These are phyloP conservation scores for Pseudomugil gertrudae DNA, from an alignment of 2,797 vertebrate species.

Conservation along the genomic window DNA sequence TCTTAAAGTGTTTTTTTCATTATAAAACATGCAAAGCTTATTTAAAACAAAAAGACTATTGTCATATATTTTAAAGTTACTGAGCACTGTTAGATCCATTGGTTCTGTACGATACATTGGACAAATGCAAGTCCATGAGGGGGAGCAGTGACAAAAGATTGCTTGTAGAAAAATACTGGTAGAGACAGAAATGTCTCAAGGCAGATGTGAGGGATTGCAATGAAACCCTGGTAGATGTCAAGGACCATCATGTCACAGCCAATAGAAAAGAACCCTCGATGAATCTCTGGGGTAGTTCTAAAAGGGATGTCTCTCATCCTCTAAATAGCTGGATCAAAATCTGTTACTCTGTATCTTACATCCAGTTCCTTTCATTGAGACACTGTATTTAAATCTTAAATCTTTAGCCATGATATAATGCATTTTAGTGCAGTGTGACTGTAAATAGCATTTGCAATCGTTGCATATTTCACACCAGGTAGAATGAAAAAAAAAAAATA, in stretches of 20 bases:
- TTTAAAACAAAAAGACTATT: constrained; percentile 21
- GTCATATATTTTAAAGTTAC: too few relatives aligned
- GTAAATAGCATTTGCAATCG: neutral
- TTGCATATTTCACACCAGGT: neutral
- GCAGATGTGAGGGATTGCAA: constrained; percentile 55
- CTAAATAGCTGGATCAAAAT: neutral
- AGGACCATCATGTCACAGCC: constrained; percentile 44
- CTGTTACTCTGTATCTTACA: neutral
- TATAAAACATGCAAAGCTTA: constrained; percentile 32
- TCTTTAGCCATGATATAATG: neutral
- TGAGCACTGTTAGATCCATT: too few relatives aligned
- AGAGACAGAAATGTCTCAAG: constrained; percentile 38
- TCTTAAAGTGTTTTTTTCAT: constrained; percentile 48
- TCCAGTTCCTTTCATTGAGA: neutral
- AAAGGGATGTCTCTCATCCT: neutral
- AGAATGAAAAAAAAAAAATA: neutral
- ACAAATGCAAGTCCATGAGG: constrained; percentile 20
- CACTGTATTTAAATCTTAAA: neutral
- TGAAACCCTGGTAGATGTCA: constrained; percentile 49
- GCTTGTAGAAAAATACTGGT: constrained; percentile 23
- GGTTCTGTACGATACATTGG: constrained; percentile 19
- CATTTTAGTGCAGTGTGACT: neutral
- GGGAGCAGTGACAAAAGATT: constrained; percentile 6
- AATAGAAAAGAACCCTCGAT: constrained; percentile 29
- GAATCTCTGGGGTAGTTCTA: constrained; percentile 3